A percentile compares a stretch with the other conserved stretches of the same genome.
Conservation (phyloP, 2,888 invertebrate genomes). For the Ophion costatus region DNA sequence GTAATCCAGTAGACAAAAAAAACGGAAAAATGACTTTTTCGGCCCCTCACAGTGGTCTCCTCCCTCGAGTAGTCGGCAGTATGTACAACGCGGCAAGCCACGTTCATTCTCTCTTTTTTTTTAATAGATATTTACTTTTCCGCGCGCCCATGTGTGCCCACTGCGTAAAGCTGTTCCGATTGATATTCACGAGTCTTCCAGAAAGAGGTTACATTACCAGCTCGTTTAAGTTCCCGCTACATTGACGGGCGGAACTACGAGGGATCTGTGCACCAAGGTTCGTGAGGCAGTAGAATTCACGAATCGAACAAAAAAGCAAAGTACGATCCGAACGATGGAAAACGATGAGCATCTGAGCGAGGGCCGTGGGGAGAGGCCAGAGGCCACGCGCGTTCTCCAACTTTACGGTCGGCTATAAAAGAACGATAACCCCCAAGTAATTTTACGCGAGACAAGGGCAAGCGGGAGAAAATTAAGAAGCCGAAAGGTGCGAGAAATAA, state of each 20-base stretch:
- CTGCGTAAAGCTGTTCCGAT: constrained; percentile 20
- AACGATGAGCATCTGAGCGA: constrained; percentile 34
- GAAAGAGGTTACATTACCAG: constrained; percentile 47
- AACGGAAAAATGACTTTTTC: no score
- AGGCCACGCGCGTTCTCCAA: constrained; percentile 44
- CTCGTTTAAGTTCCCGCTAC: constrained; percentile 19
- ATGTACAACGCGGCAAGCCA: not conserved
- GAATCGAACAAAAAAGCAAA: constrained; percentile 36
- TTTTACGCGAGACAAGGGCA: constrained; percentile 58
- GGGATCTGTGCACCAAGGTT: not conserved
- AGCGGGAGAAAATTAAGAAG: constrained; percentile 41
- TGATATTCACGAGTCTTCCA: constrained; percentile 45
- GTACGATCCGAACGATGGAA: constrained; percentile 36
- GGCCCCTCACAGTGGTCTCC: no score
- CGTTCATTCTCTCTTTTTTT: not conserved
- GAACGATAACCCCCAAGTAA: constrained; percentile 61
- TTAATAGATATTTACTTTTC: not conserved
- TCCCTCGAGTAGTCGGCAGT: not conserved
- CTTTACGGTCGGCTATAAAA: constrained; percentile 65
- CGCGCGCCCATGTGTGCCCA: not conserved
- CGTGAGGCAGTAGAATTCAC: not conserved
- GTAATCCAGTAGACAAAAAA: no score
- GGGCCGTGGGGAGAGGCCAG: constrained; percentile 10
- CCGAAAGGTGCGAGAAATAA: constrained; percentile 3
- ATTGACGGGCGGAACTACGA: constrained; percentile 30